Base-by-base conservation (phyloP, 2,113 vertebrate genomes). In the Ictalurus furcatus region DNA sequence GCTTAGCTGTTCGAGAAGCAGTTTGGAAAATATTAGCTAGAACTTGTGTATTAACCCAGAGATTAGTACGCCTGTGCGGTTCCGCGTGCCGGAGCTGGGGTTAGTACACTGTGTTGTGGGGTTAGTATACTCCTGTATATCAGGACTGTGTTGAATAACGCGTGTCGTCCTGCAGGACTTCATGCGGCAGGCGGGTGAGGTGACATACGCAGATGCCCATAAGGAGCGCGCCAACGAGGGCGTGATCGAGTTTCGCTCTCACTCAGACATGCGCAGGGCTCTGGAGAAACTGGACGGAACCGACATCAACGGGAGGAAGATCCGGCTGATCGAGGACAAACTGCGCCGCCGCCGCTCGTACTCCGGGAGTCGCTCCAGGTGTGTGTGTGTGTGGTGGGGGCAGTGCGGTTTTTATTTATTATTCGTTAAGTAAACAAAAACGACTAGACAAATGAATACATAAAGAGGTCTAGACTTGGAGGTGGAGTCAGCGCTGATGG, bases 161-260 rank as follows among this genome's bases (percentile, higher is more conserved):
- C 4, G 3, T 76, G 40, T 48, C 30, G 23, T 56, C 30, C 19
- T 3, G 14, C 82, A 99, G 98, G 98, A 99, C 94, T 99, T 99
- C 90, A 99, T 99, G 98, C 97, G 98, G 83, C 98, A 99, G 91
- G 98, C 98, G 88, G 98, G 98, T 67, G 98, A 99, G 92, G 98
- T 99, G 48, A 99, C 98, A 3, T 99, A 99, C 83, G 98, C 98
- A 54, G 98, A 99, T 89, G 98, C 98, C 88, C 98, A 99, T 93
- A 99, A 99, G 94, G 98, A 99, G 87, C 96, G 97, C n/a, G 97
- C 97, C 78, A 99, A 99, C 3, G 98, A 99, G 94, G 98, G 98
- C 0, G 98, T 99, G 58, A 98, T 99, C 1, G 98, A 99, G 93
- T 99, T 99, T 92, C 95, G 98, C 1, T 96, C 95, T 0, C 95